Conservation (phyloP, 92 coral and sea anemone species). For the Nematostella vectensis region DNA sequence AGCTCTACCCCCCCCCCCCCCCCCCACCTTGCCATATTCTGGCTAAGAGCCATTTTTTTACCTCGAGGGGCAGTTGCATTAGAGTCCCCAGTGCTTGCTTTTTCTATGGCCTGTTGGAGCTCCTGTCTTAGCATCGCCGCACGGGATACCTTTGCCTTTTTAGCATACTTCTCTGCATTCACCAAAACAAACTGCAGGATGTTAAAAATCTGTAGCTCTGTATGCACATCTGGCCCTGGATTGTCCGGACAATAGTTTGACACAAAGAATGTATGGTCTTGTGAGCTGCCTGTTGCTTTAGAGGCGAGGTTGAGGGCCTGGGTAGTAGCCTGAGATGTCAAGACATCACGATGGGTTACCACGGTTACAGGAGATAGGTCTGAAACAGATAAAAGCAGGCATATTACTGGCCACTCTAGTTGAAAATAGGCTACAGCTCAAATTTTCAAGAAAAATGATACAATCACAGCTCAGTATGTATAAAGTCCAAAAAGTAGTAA, state of each 20-base stretch:
- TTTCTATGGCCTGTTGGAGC: background rate
- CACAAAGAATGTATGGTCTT: conserved; percentile 42
- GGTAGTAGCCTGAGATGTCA: conserved; percentile 12
- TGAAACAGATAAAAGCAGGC: background rate
- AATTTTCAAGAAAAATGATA: too few relatives aligned
- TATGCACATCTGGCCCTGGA: conserved; percentile 25
- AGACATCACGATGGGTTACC: conserved; percentile 43
- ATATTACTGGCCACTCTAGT: background rate
- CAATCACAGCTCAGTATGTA: too few relatives aligned
- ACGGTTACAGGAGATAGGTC: conserved; percentile 55
- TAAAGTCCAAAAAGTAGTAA: too few relatives aligned
- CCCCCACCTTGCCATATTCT: too few relatives aligned
- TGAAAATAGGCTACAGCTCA: too few relatives aligned
- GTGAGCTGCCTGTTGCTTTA: conserved; percentile 56
- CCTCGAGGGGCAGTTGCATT: background rate
- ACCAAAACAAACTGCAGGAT: conserved; percentile 41
- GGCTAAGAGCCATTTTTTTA: too few relatives aligned
- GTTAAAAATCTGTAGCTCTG: conserved; percentile 43
- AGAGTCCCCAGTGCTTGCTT: background rate
- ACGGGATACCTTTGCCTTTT: conserved; percentile 30
- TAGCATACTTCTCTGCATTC: conserved; percentile 42
- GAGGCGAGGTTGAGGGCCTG: conserved; percentile 37
- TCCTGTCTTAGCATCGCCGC: conserved; percentile 17
- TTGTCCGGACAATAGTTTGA: conserved; percentile 45
- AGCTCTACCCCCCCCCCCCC: too few relatives aligned